Base-by-base conservation (phyloP, 2,797 vertebrate genomes). In the Labeo calbasu region DNA sequence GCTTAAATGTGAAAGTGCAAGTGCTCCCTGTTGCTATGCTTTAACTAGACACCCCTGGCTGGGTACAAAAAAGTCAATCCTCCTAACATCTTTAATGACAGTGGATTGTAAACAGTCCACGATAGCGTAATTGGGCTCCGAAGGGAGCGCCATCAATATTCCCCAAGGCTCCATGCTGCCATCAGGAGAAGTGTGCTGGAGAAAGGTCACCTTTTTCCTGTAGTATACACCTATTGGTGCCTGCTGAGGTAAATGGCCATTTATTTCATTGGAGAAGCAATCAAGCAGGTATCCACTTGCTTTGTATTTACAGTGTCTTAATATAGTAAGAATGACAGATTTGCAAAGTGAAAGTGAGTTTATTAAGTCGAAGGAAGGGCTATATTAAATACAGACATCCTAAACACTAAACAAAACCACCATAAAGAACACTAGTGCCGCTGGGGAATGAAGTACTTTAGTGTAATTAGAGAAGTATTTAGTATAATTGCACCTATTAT, bases 131-230 rank as follows among this genome's bases (percentile, higher is more conserved):
- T 84, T 81, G 40, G 76, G 57, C 72, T 77, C 53, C 1, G 85
- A 83, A 79, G 75, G 28, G 68, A 78, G 50, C 6, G 2, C 21
- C 53, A 53, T 86, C 61, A 46, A 57, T 84, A 83, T 80, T 57
- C 53, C 21, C 71, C 32, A 69, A 46, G 36, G 48, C 50, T 63
- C 70, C 25, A 5, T 40, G 83, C 43, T 48, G 68, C 28, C 73
- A 48, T 61, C 84, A 21, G 23, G 36, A 50, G 43, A 61, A 77
- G 28, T n/a, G 11, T n/a, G 25, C 68, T 63, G 57, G 77, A 80
- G 66, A 83, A 81, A 79, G 80, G 83, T 80, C 80, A 83, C 36
- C 0, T 76, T 83, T 65, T 65, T 81, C 23, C n/a, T 32, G n/a
- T 68, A 57, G 17, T 43, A 55, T 40, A 50, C n/a, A 28, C 32